phyloP scores from a whole-genome alignment of 2,113 vertebrate species.

The Antechinus stuartii region DNA sequence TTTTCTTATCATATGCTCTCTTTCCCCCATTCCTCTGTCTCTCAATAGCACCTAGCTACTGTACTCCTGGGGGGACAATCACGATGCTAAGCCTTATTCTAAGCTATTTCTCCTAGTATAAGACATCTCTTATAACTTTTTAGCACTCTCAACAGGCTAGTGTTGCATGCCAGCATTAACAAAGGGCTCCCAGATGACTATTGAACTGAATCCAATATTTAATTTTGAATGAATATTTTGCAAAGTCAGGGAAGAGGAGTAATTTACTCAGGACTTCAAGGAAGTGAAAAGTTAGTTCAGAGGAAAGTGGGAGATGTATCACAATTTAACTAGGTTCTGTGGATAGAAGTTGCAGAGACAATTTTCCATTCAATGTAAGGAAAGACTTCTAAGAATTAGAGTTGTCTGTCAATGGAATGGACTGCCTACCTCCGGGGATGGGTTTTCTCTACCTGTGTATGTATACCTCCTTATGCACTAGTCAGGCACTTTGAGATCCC shows the following conservation, averaged over 20 bases:
- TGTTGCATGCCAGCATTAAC: background rate
- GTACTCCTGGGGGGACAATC: background rate
- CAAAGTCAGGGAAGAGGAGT: background rate
- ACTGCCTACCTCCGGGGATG: background rate
- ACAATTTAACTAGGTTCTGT: background rate
- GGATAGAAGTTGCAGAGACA: background rate
- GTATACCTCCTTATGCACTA: background rate
- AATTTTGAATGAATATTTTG: background rate
- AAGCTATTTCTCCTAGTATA: background rate
- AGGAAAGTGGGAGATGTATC: background rate
- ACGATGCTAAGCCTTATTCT: background rate
- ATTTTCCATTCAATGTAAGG: background rate
- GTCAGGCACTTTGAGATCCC: background rate
- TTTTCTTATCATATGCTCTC: background rate
- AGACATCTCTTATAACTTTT: background rate
- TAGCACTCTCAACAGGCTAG: background rate
- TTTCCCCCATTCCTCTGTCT: background rate
- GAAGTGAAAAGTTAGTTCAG: background rate
- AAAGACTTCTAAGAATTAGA: background rate
- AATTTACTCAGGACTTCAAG: background rate
- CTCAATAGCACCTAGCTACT: background rate
- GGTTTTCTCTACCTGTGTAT: background rate
- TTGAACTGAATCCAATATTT: background rate
- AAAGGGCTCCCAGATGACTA: background rate
- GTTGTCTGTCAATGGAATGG: background rate